Evolutionary conservation across 2,113 vertebrate species (phyloP).

Genomic region (Chaenogobius annularis): DNA sequence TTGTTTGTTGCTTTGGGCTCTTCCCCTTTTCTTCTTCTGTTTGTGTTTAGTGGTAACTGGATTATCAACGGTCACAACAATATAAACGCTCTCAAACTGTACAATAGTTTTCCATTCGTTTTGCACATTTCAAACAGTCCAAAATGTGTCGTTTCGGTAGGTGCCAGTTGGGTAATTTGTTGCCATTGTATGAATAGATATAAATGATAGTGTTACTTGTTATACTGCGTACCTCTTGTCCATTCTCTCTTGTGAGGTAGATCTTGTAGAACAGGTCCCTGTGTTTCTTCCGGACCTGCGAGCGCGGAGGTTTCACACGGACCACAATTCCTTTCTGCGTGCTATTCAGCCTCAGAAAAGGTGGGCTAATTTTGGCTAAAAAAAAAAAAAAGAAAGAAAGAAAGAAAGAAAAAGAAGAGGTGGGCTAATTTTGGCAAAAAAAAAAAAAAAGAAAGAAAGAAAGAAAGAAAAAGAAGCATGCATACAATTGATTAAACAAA

Average conservation of each 20-base stretch:
- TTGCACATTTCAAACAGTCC: no score
- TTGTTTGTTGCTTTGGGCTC: neutral
- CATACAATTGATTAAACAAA: neutral
- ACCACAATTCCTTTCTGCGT: slow-evolving; percentile 60
- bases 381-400: no score
- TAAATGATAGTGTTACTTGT: neutral
- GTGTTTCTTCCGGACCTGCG: slow-evolving; percentile 60
- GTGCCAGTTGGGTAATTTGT: no score
- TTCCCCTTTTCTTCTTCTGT: neutral
- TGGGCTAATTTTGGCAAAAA: slow-evolving; percentile 70
- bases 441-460: no score
- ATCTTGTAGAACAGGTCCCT: slow-evolving; percentile 59
- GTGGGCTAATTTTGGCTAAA: slow-evolving; percentile 72
- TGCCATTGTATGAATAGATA: neutral
- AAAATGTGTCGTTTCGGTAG: no score
- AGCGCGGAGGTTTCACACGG: slow-evolving; percentile 52
- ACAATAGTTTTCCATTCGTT: no score
- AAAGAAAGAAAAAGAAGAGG: no score
- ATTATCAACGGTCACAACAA: neutral
- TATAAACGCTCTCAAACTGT: no score
- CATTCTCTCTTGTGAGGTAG: slow-evolving; percentile 48
- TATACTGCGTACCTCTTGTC: slow-evolving; percentile 57
- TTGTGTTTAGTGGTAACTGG: no score
- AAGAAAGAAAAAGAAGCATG: no score
- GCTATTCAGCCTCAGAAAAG: slow-evolving; percentile 52